Evolutionary conservation across 2,888 invertebrate species (phyloP).

Genomic region (Acleris cristana): DNA sequence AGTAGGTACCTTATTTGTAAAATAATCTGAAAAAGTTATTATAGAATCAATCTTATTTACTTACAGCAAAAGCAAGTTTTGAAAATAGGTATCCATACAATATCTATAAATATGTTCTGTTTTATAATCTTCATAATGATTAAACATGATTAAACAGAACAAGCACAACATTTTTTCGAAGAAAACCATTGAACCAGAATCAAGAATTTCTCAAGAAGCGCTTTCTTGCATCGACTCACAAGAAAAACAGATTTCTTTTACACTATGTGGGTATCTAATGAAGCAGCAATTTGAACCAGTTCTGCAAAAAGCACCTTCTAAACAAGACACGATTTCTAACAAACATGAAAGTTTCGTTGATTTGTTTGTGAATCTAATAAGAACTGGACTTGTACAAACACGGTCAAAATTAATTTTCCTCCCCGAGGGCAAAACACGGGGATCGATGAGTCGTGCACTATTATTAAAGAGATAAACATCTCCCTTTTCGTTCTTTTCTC

Average conservation of each 20-base stretch:
- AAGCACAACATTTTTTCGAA: not conserved
- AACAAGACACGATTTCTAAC: slow-evolving; percentile 14
- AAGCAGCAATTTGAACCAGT: slow-evolving; percentile 26
- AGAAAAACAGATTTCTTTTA: slow-evolving; percentile 32
- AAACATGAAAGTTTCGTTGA: slow-evolving; percentile 6
- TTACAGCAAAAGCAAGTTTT: not conserved
- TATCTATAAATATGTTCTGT: not conserved
- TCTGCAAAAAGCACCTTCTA: slow-evolving; percentile 20
- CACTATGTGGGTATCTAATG: slow-evolving; percentile 24
- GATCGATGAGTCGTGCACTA: slow-evolving; percentile 7
- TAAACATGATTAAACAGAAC: not conserved
- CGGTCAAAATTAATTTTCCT: not conserved
- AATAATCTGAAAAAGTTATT: not conserved
- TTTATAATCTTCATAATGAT: not conserved
- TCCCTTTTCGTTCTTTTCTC: slow-evolving; percentile 12
- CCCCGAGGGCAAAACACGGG: not conserved
- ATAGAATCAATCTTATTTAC: not conserved
- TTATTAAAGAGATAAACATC: slow-evolving; percentile 10
- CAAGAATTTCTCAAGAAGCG: slow-evolving; percentile 24
- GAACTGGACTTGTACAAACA: not conserved
- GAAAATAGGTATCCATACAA: not conserved
- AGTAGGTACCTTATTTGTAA: not conserved
- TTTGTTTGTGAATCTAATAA: not conserved
- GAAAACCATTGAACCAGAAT: slow-evolving; percentile 16
- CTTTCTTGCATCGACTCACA: slow-evolving; percentile 23